phyloP scores from a whole-genome alignment of 2,113 vertebrate genomes.

The Macroglossus sobrinus region DNA sequence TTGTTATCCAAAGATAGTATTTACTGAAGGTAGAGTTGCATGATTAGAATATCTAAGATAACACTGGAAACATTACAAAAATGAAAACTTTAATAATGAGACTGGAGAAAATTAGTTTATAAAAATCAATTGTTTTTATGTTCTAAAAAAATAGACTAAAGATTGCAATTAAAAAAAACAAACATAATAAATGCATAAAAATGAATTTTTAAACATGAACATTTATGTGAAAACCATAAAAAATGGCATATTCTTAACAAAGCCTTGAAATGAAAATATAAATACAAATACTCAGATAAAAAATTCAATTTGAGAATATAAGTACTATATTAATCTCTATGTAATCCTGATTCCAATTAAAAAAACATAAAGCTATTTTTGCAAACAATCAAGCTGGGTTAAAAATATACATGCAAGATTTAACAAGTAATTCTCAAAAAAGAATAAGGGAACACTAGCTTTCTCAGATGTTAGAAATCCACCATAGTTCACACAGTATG shows the following conservation, averaged over 20 bases:
- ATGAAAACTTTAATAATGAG: background rate
- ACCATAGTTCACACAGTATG: background rate
- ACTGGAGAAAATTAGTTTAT: background rate
- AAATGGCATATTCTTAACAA: background rate
- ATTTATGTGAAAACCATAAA: background rate
- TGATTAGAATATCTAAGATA: background rate
- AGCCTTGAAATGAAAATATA: background rate
- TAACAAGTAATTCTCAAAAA: background rate
- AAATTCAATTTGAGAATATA: background rate
- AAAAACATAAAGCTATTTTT: background rate
- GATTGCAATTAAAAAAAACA: background rate
- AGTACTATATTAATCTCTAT: background rate
- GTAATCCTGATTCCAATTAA: background rate
- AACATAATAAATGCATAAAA: background rate
- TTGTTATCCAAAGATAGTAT: background rate
- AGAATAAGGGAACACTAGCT: background rate
- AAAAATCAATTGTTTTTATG: background rate
- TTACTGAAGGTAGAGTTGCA: background rate
- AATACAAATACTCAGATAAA: background rate
- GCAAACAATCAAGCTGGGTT: background rate
- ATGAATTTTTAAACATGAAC: background rate
- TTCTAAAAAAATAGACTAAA: background rate
- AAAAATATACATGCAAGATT: background rate
- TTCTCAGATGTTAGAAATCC: background rate
- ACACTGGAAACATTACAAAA: background rate